Evolutionary conservation across 2,113 vertebrate genomes (phyloP).

Genomic region (Dendropsophus ebraccatus): DNA sequence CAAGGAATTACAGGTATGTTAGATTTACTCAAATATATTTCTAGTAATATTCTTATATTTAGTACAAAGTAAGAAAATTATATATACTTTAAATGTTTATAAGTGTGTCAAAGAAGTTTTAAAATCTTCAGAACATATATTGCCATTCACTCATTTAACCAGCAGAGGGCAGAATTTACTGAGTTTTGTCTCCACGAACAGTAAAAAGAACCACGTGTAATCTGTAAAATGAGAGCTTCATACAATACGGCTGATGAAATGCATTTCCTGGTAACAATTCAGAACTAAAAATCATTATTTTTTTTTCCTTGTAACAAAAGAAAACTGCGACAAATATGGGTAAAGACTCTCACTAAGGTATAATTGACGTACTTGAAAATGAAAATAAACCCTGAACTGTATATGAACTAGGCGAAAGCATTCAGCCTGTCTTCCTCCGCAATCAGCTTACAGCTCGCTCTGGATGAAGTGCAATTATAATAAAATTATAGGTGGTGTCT

Average conservation of each 20-base stretch:
- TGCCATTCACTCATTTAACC: conserved; percentile 53
- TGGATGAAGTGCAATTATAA: background rate
- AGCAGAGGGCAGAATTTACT: conserved; percentile 77
- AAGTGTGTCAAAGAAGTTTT: background rate
- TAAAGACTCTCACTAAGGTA: conserved; percentile 18
- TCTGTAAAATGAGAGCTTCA: background rate
- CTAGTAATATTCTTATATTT: too few relatives aligned
- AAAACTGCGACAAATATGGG: background rate
- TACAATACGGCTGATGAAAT: conserved; percentile 25
- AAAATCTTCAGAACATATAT: background rate
- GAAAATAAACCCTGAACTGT: background rate
- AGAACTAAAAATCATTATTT: conserved; percentile 37
- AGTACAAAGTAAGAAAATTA: too few relatives aligned
- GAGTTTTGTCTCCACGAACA: conserved; percentile 40
- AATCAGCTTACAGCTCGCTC: background rate
- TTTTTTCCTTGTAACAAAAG: conserved; percentile 14
- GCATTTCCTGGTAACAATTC: conserved; percentile 20
- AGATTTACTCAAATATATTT: too few relatives aligned
- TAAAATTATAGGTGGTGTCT: background rate
- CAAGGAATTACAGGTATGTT: too few relatives aligned
- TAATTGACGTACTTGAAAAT: background rate
- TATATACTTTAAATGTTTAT: background rate
- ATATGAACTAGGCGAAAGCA: background rate
- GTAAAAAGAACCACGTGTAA: background rate
- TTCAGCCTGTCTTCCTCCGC: background rate